Evolutionary conservation across 2,888 invertebrate species (phyloP).

Genomic region (Latheticus oryzae): DNA sequence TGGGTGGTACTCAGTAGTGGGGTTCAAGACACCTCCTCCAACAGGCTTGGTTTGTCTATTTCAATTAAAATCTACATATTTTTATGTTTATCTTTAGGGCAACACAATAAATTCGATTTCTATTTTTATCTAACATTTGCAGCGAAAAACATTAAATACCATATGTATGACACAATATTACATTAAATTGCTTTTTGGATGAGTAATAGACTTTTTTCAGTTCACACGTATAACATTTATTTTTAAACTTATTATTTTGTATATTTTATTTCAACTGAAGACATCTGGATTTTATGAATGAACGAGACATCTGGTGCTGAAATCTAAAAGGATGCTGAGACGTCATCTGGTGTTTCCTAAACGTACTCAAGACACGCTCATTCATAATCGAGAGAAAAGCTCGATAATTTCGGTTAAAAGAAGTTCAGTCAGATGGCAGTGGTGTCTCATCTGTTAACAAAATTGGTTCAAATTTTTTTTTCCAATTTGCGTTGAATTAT

Average conservation of each 20-base stretch:
- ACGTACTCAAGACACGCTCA: conserved; percentile 8
- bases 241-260: too few species aligned
- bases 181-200: conserved; percentile 18
- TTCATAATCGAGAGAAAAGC: conserved; percentile 7
- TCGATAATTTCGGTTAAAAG: too few species aligned
- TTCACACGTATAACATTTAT: too few species aligned
- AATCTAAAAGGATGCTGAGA: neutral
- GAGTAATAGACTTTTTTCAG: too few species aligned
- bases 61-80: conserved; percentile 37
- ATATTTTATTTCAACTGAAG: too few species aligned
- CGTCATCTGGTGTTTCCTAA: conserved; percentile 17
- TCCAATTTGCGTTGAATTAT: too few species aligned
- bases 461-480: too few species aligned
- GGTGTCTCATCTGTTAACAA: conserved; percentile 1
- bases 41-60: conserved; percentile 25
- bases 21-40: conserved; percentile 37
- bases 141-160: conserved; percentile 26
- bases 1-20: conserved; percentile 41
- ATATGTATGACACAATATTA: conserved; percentile 5
- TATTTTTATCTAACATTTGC: conserved; percentile 28
- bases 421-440: conserved; percentile 28
- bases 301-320: conserved; percentile 21
- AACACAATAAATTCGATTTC: conserved; percentile 31
- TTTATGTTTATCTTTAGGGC: conserved; percentile 24
- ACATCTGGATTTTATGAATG: too few species aligned